Base-by-base conservation (phyloP, 2,797 vertebrate genomes). In the Pristis pectinata region DNA sequence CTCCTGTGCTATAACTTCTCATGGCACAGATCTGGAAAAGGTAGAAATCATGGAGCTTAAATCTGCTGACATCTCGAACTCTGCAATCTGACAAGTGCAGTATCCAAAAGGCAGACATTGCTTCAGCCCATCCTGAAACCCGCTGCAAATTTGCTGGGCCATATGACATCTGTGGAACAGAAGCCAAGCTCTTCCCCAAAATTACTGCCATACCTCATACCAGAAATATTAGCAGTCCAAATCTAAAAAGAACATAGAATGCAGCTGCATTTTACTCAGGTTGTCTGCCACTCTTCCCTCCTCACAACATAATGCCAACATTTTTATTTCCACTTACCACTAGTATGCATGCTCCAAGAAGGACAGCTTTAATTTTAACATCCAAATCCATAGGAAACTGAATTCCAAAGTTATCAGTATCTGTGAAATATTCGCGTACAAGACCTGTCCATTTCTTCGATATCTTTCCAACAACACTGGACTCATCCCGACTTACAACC, bases 361-460 rank as follows among this genome's bases (percentile, higher is more conserved):
- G 97, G 1, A 98, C 97, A 3, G 99, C 99, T 96, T 99, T 99
- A 96, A 99, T 97, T 93, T 96, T 98, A 96, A 99, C 99, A 0
- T 99, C 99, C 77, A 99, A 97, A 94, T 99, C 98, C 95, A 97
- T 97, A 56, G 99, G 99, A 95, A 99, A 98, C 95, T 99, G 98
- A 95, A 99, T 98, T 0, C 98, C 99, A 1, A 99, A 99, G 97
- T 99, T 99, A 97, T 99, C 98, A 0, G 98, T 96, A 41, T 99
- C 99, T 9, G 99, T 98, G 96, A 99, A 99, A 0, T 96, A 97
- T 0, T 99, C 97, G 85, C 98, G 98, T 13, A 99, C 98, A 95
- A 99, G 98, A 56, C 99, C 99, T 0, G 98, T 98, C 99, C 99
- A 99, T 95, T 99, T 99, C 95, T 99, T 99, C 64, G 98, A 99